Conservation (phyloP, 2,888 invertebrate genomes). For the Hipparchia semele region DNA sequence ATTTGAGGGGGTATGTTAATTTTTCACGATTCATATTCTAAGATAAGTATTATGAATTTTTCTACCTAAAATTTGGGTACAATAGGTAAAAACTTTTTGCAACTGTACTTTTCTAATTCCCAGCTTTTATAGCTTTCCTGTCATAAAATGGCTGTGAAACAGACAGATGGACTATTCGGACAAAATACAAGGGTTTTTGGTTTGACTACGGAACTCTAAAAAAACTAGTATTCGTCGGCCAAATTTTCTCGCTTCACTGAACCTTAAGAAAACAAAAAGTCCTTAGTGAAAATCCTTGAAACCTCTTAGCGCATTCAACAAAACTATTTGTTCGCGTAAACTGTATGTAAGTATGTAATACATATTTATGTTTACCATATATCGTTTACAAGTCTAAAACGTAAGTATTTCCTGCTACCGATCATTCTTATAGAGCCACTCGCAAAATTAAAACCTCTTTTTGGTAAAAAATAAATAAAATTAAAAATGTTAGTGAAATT, state of each 20-base stretch:
- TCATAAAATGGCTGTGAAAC: too few species aligned
- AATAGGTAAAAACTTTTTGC: too few species aligned
- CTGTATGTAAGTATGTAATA: slow-evolving; percentile 21
- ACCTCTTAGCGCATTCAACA: slow-evolving; percentile 49
- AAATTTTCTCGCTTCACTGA: slow-evolving; percentile 15
- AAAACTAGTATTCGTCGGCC: neutral
- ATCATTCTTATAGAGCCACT: slow-evolving; percentile 41
- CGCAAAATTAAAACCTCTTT: slow-evolving; percentile 31
- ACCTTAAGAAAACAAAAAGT: slow-evolving; percentile 41
- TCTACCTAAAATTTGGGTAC: too few species aligned
- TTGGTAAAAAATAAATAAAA: slow-evolving; percentile 7
- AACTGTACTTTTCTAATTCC: too few species aligned
- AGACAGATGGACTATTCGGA: too few species aligned
- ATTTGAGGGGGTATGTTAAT: too few species aligned
- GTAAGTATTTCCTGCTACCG: slow-evolving; percentile 41
- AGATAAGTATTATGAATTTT: too few species aligned
- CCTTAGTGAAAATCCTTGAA: slow-evolving; percentile 47
- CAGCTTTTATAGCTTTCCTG: too few species aligned
- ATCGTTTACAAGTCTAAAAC: slow-evolving; percentile 19
- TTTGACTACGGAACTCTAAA: neutral
- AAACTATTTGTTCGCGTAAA: slow-evolving; percentile 43
- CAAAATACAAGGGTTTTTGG: neutral
- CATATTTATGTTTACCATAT: slow-evolving; percentile 41
- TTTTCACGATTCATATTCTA: too few species aligned
- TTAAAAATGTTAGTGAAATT: slow-evolving; percentile 41